Evolutionary conservation across 2,113 vertebrate genomes (phyloP), one percentile per base, ranked within the genome.

Genomic region (Orthonyx spaldingii): DNA sequence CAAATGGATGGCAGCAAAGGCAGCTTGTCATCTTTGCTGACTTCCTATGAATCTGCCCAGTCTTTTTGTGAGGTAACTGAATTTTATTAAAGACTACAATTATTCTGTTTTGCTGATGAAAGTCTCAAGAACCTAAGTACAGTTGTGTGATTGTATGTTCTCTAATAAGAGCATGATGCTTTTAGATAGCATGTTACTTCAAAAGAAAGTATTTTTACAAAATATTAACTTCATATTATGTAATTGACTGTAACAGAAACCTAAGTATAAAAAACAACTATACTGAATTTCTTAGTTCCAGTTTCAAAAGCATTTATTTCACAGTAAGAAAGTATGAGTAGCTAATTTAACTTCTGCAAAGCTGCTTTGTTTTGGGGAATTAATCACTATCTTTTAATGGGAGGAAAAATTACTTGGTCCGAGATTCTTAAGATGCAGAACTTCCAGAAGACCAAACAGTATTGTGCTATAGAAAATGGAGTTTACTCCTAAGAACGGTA

Each of bases 41-140:
- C 57, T 87, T 94, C 86, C n/a, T 44, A 3, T 71, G 61, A 72
- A 60, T 89, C 91, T 78, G 74, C 53, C 39, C 27, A 55, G 63
- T 95, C 96, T 55, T 93, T 94, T 76, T 89, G 97, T 66, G 95
- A 99, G 98, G 98, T 99, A 98, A 98, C 19, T 65, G 59, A 75
- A 20, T 75, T 69, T 16, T 41, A 28, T 39, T 81, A 35, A 68
- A 84, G 27, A 68, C 10, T 35, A n/a, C 44, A 69, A 6, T 47
- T 65, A 37, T 16, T 47, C 6, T 64, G 10, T 55, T 71, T 66
- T 70, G 84, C 12, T 79, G 39, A 90, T 61, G 26, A 6, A 80
- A 77, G 44, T 14, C 50, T 83, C 13, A 27, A 49, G 32, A 53
- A 71, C 33, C 35, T 72, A 11, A 55, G 6, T 33, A 30, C 7